A percentile compares a stretch with the other conserved stretches of the same genome.
These are phyloP conservation scores for Athetis lepigone DNA, from an alignment of 2,888 invertebrate genomes.

Conservation along the genomic window DNA sequence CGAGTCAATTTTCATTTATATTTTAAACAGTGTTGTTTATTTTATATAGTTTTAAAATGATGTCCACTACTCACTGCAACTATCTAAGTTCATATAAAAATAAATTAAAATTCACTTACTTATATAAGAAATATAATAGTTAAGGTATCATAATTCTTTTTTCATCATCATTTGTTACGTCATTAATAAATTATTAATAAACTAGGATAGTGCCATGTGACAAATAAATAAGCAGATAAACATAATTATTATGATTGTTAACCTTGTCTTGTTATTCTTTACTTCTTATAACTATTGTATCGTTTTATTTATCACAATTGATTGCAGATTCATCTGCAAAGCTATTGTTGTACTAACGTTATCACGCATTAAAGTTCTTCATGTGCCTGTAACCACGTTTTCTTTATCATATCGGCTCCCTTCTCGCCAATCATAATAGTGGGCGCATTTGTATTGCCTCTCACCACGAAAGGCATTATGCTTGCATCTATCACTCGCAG, in stretches of 20 bases:
- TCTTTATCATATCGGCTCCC: slow-evolving; percentile 91
- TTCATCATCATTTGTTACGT: too few relatives aligned
- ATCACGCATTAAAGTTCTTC: slow-evolving; percentile 68
- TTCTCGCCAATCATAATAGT: slow-evolving; percentile 92
- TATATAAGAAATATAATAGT: too few relatives aligned
- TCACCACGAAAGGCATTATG: slow-evolving; percentile 91
- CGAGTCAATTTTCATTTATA: too few relatives aligned
- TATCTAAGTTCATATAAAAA: too few relatives aligned
- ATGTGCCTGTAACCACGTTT: slow-evolving; percentile 83
- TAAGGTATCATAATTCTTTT: too few relatives aligned
- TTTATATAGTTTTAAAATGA: too few relatives aligned
- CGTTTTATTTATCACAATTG: slow-evolving; percentile 41
- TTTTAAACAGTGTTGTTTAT: too few relatives aligned
- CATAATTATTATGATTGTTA: not conserved
- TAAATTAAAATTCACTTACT: too few relatives aligned
- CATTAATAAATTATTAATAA: not conserved
- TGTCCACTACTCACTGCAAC: too few relatives aligned
- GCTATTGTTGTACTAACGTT: slow-evolving; percentile 23
- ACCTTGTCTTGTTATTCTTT: not conserved
- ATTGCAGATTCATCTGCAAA: slow-evolving; percentile 21
- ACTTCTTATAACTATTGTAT: slow-evolving; percentile 1
- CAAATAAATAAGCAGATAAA: not conserved
- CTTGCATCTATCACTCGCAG: slow-evolving; percentile 92
- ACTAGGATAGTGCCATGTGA: not conserved
- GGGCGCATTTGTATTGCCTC: slow-evolving; percentile 92